Evolutionary conservation across 35 echinoderm and acorn worm genomes (phyloP), one percentile per base, ranked within the genome.

Genomic region (Apostichopus parvimensis): DNA sequence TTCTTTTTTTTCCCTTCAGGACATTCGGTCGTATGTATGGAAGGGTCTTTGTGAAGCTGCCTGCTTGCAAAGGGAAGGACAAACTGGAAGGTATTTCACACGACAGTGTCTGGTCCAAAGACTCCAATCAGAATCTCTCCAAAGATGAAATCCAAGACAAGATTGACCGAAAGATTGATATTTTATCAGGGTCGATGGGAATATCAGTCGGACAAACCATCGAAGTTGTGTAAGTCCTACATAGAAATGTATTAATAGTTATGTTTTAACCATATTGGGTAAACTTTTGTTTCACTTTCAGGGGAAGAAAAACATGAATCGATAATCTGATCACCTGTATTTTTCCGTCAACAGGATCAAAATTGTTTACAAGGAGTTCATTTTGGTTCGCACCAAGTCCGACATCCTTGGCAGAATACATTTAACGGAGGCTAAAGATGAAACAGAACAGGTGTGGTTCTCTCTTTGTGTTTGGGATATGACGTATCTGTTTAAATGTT

Each of bases 371-470:
- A 88, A 93, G 56, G 73, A 79, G 1, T 92, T 93, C 2, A 24
- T 93, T 57, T 58, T 95, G 87, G 94, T 98, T 9, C 70, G 79
- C 9, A 83, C 92, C 6, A 77, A 95, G 1, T 76, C 53, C 18
- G 82, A 65, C 2, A 71, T 90, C 28, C 80, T 72, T 53, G 96
- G 96, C 1, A 87, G 96, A 71, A 87, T 98, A 52, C 96, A 98
- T 66, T 65, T 91, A 8, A 93, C 92, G 18, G 96, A 98, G 57
- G 71, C 95, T n/a, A 86, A 60, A 53, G 94, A 98, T 70, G 18
- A 54, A 8, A 73, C 90, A 62, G 28, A 45, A 57, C 34, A 86
- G 9, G 94, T 95, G 59, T 68, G 7, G 8, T 61, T 9, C 58
- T 61, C 58, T 1, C 58, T 9, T 8, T 10, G 6, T 61, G 58